Base-by-base conservation (phyloP, 30 jellyfish, hydroid and myxozoan species). In the Turritopsis dohrnii region DNA sequence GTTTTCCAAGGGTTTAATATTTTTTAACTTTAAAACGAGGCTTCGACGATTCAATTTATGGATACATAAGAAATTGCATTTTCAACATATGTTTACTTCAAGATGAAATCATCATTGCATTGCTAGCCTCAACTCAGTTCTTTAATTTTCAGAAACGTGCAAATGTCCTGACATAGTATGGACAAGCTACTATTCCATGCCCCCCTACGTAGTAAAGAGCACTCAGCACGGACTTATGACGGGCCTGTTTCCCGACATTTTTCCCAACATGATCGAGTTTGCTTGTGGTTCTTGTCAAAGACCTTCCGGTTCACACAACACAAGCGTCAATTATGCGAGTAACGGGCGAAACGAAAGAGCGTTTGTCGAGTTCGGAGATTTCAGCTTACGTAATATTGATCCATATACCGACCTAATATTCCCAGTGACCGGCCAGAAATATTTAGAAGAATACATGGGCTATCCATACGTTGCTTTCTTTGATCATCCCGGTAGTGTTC, bases 131-230 rank as follows among this genome's bases (percentile, higher is more conserved):
- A n/a, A n/a, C n/a, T n/a, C n/a, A n/a, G n/a, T n/a, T n/a, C n/a
- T n/a, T n/a, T 60, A 75, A 19, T 16, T 69, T 71, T 3, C 79
- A 88, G 96, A 52, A 21, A 88, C 98, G 16, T 92, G 98, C 82
- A 16, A 88, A 41, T 92, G 98, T 87, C 98, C 98, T 28, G 85
- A 29, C 1, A 71, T 41, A 16, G 92, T 92, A 20, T 75, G 76
- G 81, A 92, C 95, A 25, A 92, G 83, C 84, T 92, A 72, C 29
- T 79, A 29, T 53, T 25, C 53, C 28, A 28, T 79, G n/a, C 19
- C 81, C 16, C 86, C 86, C 24, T 79, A 79, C 79, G n/a, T n/a
- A n/a, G n/a, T n/a, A n/a, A n/a, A n/a, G n/a, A n/a, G n/a, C n/a
- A n/a, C 17, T 53, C 24, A 79, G 53, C 25, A 0, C 0, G 1